A percentile compares a stretch with the other conserved stretches of the same genome.
Conservation (phyloP, 2,113 vertebrate genomes). For the Hoplias malabaricus region DNA sequence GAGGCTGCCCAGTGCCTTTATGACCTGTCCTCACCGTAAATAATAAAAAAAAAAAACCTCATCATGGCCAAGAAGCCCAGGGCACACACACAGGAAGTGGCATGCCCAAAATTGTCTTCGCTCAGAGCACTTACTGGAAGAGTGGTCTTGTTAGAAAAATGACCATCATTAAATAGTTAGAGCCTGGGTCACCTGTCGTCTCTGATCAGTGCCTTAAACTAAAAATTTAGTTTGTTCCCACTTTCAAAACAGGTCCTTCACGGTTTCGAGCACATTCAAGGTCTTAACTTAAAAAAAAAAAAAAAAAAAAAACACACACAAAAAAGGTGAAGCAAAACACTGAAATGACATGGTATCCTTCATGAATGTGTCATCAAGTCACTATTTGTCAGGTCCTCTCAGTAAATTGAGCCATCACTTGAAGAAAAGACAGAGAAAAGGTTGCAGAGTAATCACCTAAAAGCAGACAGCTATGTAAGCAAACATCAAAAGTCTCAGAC, state of each 20-base stretch:
- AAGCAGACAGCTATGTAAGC: constrained; percentile 25
- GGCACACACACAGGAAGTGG: constrained; percentile 36
- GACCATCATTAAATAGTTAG: neutral
- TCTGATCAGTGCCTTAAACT: neutral
- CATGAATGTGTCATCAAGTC: neutral
- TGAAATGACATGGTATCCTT: neutral
- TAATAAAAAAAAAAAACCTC: neutral
- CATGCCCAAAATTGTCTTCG: neutral
- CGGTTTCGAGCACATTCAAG: neutral
- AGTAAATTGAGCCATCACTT: neutral
- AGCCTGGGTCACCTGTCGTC: neutral
- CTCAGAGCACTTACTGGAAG: constrained; percentile 10
- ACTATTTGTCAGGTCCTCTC: constrained; percentile 4
- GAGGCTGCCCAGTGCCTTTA: constrained; percentile 17
- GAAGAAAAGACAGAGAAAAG: constrained; percentile 7
- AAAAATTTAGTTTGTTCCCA: neutral
- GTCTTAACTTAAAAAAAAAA: neutral
- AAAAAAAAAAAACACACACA: neutral
- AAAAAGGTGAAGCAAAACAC: neutral
- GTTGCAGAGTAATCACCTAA: constrained; percentile 4
- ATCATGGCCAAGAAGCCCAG: constrained; percentile 25
- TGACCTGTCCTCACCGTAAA: constrained; percentile 33
- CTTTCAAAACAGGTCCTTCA: neutral
- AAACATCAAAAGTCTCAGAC: constrained; percentile 27
- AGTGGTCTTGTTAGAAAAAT: constrained; percentile 5